Percentiles rank a stretch among this genome's conserved stretches.
phyloP scores from a whole-genome alignment of 1,140 invertebrate genomes.

The Diorhabda sublineata region DNA sequence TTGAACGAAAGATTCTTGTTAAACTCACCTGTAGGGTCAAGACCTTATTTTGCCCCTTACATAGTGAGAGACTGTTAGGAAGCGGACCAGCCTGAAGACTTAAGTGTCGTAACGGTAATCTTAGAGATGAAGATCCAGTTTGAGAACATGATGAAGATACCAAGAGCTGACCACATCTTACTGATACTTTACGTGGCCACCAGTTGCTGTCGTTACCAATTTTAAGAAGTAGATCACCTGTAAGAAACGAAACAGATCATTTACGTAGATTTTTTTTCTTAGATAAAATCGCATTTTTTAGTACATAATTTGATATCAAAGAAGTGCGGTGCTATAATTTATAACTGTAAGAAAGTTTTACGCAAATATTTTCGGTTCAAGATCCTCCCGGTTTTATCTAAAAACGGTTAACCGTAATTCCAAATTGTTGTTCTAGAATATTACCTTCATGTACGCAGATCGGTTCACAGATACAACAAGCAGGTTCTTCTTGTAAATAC shows the following conservation, averaged over 20 bases:
- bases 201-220: constrained; percentile 38
- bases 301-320: too few species aligned
- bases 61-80: constrained; percentile 40
- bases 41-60: constrained; percentile 35
- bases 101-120: constrained; percentile 39
- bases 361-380: too few species aligned
- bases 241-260: constrained; percentile 20
- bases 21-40: constrained; percentile 41
- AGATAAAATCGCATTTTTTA: too few species aligned
- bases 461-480: too few species aligned
- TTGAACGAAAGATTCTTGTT: neutral
- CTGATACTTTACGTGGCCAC: constrained; percentile 36
- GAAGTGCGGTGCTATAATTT: too few species aligned
- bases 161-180: constrained; percentile 38
- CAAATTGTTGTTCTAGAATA: too few species aligned
- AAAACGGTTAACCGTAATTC: too few species aligned
- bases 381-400: too few species aligned
- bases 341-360: too few species aligned
- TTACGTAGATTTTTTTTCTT: too few species aligned
- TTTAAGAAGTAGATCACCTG: constrained; percentile 41
- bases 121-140: constrained; percentile 25
- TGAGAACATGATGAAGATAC: constrained; percentile 29
- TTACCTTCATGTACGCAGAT: too few species aligned
- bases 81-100: constrained; percentile 41
- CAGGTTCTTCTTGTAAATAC: too few species aligned